phyloP scores from a whole-genome alignment of 2,888 invertebrate genomes.

The Orthosia incerta region DNA sequence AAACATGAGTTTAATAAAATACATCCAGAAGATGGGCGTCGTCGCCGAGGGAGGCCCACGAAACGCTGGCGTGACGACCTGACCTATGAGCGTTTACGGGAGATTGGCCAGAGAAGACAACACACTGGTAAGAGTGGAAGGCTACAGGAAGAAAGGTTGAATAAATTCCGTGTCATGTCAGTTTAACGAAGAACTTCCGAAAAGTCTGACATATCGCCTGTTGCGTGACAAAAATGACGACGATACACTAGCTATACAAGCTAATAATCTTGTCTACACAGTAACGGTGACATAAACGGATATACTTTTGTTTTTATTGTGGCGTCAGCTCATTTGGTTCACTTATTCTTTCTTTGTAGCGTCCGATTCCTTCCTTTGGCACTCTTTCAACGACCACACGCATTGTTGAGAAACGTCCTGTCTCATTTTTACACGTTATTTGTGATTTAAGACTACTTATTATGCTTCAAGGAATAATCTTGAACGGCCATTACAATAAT shows the following conservation, averaged over 20 bases:
- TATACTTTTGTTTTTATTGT: conserved; percentile 44
- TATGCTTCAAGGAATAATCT: conserved; percentile 8
- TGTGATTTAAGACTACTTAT: not conserved
- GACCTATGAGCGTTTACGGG: not conserved
- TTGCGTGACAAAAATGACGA: conserved; percentile 38
- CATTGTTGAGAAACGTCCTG: conserved; percentile 5
- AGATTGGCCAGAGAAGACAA: not conserved
- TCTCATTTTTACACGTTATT: conserved; percentile 6
- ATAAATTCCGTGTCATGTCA: not conserved
- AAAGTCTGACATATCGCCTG: conserved; percentile 7
- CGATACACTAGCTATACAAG: conserved; percentile 1
- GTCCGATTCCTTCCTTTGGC: conserved; percentile 37
- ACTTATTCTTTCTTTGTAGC: conserved; percentile 31
- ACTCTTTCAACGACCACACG: conserved; percentile 42
- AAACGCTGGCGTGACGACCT: not conserved
- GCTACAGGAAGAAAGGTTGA: not conserved
- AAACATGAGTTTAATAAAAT: not conserved
- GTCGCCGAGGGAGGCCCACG: not conserved
- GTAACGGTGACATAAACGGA: conserved; percentile 40
- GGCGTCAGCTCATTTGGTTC: conserved; percentile 46
- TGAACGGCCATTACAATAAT: conserved; percentile 10
- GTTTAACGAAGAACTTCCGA: conserved; percentile 7
- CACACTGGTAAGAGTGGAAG: not conserved
- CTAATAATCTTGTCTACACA: conserved; percentile 24
- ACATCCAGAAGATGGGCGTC: not conserved